Percentiles rank a stretch among this genome's conserved stretches.
Conservation (phyloP, 2,888 invertebrate species). For the Ecdyonurus torrentis region DNA sequence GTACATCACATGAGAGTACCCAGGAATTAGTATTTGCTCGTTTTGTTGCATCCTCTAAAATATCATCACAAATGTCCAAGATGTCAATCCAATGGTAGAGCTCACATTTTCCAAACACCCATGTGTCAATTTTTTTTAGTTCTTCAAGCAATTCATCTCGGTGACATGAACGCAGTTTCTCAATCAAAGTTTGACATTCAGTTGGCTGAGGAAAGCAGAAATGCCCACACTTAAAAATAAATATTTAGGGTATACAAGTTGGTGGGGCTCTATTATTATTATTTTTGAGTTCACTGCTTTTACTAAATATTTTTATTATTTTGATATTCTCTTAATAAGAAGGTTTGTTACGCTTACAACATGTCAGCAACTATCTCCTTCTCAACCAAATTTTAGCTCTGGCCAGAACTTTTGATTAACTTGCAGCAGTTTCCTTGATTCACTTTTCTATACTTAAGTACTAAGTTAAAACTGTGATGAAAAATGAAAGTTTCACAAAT, state of each 20-base stretch:
- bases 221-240: constrained; percentile 3
- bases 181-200: constrained; percentile 61
- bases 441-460: too few species aligned
- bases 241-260: constrained; percentile 1
- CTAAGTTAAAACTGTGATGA: too few species aligned
- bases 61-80: constrained; percentile 54
- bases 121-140: constrained; percentile 54
- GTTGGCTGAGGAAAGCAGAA: constrained; percentile 32
- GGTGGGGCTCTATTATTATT: too few species aligned
- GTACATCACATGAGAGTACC: constrained; percentile 56
- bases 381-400: too few species aligned
- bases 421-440: too few species aligned
- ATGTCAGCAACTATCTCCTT: too few species aligned
- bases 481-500: too few species aligned
- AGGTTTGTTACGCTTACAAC: too few species aligned
- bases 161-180: constrained; percentile 47
- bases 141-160: constrained; percentile 46
- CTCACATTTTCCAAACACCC: constrained; percentile 79
- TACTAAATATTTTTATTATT: too few species aligned
- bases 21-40: constrained; percentile 40
- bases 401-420: too few species aligned
- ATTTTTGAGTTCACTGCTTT: too few species aligned
- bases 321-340: too few species aligned
- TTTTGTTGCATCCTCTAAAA: constrained; percentile 56
- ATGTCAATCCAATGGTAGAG: constrained; percentile 75